Evolutionary conservation across 2,888 invertebrate species (phyloP).

Genomic region (Hermaeophaga mercurialis): DNA sequence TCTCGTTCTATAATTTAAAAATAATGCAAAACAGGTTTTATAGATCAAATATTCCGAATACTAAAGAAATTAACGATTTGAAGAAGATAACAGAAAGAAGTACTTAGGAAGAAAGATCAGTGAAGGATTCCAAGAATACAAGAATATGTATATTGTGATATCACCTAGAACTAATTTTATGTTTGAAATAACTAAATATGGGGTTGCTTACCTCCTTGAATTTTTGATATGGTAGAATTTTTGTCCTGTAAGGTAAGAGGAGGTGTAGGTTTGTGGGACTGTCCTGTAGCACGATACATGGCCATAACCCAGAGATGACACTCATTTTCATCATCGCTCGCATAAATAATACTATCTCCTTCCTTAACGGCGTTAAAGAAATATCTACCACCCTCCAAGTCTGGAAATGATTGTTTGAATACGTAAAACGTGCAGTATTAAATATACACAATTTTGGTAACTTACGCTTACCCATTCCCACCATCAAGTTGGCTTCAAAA

Average conservation of each 20-base stretch:
- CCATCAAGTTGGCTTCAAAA: conserved; percentile 84
- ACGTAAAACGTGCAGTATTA: conserved; percentile 28
- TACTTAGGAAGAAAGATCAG: no score
- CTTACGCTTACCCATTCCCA: conserved; percentile 80
- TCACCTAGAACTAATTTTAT: no score
- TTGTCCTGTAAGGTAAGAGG: conserved; percentile 79
- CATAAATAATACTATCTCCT: conserved; percentile 95
- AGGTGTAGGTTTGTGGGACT: conserved; percentile 98
- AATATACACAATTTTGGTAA: conserved; percentile 43
- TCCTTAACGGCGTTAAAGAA: conserved; percentile 99
- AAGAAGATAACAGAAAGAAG: no score
- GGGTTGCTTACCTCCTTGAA: conserved; percentile 78
- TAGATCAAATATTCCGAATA: no score
- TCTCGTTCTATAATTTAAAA: no score
- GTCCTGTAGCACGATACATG: conserved; percentile 98
- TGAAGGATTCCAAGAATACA: no score
- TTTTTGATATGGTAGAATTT: conserved; percentile 83
- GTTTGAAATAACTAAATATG: conserved; percentile 2
- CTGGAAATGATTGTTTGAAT: conserved; percentile 59
- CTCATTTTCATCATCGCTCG: conserved; percentile 96
- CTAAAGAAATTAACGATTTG: no score
- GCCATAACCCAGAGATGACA: conserved; percentile 99
- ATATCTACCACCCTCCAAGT: conserved; percentile 89
- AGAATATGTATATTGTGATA: no score
- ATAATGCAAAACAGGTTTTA: no score